phyloP scores from a whole-genome alignment of 2,113 vertebrate species.

The Oreochromis aureus region DNA sequence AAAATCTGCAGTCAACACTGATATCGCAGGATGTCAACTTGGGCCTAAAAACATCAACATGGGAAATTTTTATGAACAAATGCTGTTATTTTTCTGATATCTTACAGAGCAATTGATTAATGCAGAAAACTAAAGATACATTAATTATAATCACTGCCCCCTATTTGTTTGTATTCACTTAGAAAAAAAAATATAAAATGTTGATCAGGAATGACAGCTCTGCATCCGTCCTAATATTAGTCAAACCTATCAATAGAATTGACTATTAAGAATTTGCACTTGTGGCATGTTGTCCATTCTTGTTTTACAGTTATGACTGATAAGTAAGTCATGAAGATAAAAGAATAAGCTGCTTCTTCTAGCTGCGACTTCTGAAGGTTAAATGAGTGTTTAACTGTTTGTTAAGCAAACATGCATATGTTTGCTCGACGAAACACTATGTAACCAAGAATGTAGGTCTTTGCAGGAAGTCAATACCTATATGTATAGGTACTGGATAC shows the following conservation, averaged over 20 bases:
- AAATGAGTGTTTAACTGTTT: background rate
- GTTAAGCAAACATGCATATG: background rate
- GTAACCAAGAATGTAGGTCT: background rate
- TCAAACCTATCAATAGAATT: background rate
- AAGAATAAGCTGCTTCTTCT: background rate
- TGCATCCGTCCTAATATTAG: background rate
- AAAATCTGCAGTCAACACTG: background rate
- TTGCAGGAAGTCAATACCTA: background rate
- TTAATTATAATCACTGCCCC: background rate
- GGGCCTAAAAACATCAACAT: background rate
- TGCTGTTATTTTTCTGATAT: background rate
- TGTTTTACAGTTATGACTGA: background rate
- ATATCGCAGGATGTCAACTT: background rate
- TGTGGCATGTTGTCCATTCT: background rate
- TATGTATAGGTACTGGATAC: background rate
- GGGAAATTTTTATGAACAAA: fast-evolving
- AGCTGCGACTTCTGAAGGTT: background rate
- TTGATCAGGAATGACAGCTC: background rate
- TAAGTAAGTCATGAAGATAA: background rate
- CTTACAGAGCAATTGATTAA: background rate
- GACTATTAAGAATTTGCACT: background rate
- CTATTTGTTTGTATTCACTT: background rate
- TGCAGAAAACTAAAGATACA: background rate
- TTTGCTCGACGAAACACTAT: background rate
- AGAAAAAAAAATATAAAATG: background rate